These are phyloP conservation scores for Panthera tigris DNA, from an alignment of 2,113 vertebrate genomes.

Conservation along the genomic window DNA sequence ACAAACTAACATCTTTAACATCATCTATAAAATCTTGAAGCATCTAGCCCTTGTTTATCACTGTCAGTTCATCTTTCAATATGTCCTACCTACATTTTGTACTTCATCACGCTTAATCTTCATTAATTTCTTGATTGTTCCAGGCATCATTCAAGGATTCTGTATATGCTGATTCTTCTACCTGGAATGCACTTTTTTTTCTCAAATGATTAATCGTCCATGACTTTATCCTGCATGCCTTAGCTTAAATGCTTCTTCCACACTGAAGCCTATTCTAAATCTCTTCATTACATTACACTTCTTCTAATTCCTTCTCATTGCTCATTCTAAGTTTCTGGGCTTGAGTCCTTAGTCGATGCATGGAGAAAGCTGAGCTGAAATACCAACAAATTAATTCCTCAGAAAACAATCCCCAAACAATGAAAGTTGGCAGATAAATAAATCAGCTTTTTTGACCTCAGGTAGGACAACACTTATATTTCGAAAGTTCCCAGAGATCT, in stretches of 20 bases:
- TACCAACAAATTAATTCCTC: neutral
- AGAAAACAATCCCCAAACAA: neutral
- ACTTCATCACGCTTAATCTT: neutral
- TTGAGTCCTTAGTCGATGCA: neutral
- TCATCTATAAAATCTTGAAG: neutral
- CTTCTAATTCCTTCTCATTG: neutral
- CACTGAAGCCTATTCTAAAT: neutral
- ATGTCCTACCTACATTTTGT: neutral
- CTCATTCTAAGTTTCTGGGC: neutral
- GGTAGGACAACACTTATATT: neutral
- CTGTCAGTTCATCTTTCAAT: neutral
- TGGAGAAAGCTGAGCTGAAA: neutral
- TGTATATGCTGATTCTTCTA: neutral
- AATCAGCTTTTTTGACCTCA: neutral
- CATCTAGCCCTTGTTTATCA: neutral
- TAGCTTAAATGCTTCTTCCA: neutral
- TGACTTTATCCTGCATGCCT: neutral
- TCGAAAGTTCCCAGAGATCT: neutral
- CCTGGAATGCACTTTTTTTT: neutral
- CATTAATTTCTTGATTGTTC: neutral
- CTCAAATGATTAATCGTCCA: neutral
- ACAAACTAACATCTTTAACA: neutral
- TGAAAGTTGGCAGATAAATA: neutral
- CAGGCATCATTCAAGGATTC: neutral
- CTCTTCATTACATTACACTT: neutral